Evolutionary conservation across 2,888 invertebrate genomes (phyloP).

Genomic region (Hirtodrosophila histrioides): DNA sequence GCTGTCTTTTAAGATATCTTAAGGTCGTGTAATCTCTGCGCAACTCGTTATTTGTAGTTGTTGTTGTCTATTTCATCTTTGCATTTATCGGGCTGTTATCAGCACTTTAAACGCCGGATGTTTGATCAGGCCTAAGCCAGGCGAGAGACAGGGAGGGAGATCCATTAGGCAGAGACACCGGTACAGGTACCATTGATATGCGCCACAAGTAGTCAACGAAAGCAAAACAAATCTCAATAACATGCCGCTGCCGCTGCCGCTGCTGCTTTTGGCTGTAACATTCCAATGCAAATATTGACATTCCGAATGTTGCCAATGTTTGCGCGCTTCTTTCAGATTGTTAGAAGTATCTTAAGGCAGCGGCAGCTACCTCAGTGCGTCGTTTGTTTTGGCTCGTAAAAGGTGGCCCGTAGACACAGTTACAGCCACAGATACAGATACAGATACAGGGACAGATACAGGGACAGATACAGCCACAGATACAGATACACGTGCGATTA

Average conservation of each 20-base stretch:
- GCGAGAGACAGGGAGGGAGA: too few species aligned
- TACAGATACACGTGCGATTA: conserved; percentile 22
- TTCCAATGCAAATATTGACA: conserved; percentile 70
- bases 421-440: conserved; percentile 14
- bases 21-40: too few species aligned
- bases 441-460: conserved; percentile 19
- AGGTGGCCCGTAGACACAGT: conserved; percentile 30
- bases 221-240: conserved; percentile 36
- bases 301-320: conserved; percentile 58
- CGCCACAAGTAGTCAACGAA: conserved; percentile 47
- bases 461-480: conserved; percentile 12
- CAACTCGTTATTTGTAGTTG: too few species aligned
- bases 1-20: too few species aligned
- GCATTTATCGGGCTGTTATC: conserved; percentile 51
- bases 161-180: conserved; percentile 27
- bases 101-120: conserved; percentile 52
- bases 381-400: conserved; percentile 70
- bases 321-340: conserved; percentile 54
- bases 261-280: conserved; percentile 44
- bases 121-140: conserved; percentile 36
- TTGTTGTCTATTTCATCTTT: conserved; percentile 6
- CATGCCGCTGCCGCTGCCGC: conserved; percentile 16
- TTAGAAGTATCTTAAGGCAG: conserved; percentile 40
- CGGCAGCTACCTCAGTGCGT: conserved; percentile 65
- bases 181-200: conserved; percentile 56